Percentiles rank a stretch among this genome's conserved stretches.
Conservation (phyloP, 2,113 vertebrate species). For the Phrynocephalus versicolor region DNA sequence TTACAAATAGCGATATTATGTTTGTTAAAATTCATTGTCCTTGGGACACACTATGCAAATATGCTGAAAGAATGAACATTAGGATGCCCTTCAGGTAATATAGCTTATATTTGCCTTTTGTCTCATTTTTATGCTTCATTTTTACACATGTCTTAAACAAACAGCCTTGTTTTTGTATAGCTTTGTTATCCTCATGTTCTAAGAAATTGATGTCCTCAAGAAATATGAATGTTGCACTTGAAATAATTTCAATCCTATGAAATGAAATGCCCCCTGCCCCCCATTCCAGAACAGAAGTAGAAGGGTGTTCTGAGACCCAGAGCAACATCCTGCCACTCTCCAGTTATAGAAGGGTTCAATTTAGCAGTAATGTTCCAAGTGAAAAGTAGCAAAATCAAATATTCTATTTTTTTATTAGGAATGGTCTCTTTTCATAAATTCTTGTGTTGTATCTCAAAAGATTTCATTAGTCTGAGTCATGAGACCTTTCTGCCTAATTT, state of each 20-base stretch:
- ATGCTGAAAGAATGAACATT: conserved; percentile 97
- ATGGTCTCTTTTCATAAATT: not conserved
- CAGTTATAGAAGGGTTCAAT: not conserved
- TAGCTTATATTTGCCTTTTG: conserved; percentile 42
- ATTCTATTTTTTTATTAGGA: not conserved
- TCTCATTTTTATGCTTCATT: not conserved
- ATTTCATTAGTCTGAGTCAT: too few relatives aligned
- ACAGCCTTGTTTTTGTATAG: not conserved
- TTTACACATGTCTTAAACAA: not conserved
- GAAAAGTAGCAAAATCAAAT: not conserved
- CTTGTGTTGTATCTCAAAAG: not conserved
- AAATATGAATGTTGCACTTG: not conserved
- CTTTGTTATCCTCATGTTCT: not conserved
- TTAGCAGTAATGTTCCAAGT: not conserved
- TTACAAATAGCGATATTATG: conserved; percentile 96
- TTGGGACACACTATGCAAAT: conserved; percentile 96
- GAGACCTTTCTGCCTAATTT: not conserved
- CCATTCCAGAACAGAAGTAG: not conserved
- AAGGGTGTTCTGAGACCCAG: too few relatives aligned
- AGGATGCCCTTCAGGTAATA: conserved; percentile 97
- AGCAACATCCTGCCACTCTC: not conserved
- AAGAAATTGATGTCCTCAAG: not conserved
- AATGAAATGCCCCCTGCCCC: not conserved
- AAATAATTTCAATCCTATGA: not conserved
- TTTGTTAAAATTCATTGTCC: conserved; percentile 97